phyloP scores from a whole-genome alignment of 2,797 vertebrate genomes.

The Phrynocephalus vlangalii region DNA sequence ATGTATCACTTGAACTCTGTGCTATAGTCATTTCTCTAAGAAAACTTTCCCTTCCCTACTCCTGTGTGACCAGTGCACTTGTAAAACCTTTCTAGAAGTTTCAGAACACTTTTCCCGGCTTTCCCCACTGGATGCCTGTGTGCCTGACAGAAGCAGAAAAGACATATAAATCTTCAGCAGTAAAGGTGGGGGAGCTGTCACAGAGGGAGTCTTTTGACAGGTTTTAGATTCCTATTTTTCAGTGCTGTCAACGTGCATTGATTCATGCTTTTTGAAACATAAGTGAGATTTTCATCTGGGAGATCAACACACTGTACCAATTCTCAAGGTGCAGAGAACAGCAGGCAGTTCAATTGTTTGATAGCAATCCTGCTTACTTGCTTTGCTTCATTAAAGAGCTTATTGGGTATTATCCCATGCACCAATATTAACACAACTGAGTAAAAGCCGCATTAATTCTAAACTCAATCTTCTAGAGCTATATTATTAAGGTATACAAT shows the following conservation, averaged over 20 bases:
- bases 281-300: not conserved
- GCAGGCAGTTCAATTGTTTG: not conserved
- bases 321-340: conserved; percentile 1
- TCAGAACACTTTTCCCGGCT: not conserved
- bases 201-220: not conserved
- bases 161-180: not conserved
- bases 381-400: not conserved
- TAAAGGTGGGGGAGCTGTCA: not conserved
- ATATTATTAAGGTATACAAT: conserved; percentile 2
- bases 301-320: not conserved
- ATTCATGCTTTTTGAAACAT: not conserved
- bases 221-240: not conserved
- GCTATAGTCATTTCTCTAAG: not conserved
- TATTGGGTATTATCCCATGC: not conserved
- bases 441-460: not conserved
- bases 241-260: not conserved
- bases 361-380: conserved; percentile 1
- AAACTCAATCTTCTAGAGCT: not conserved
- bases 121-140: not conserved
- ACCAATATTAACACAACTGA: not conserved
- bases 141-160: not conserved
- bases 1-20: not conserved
- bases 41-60: not conserved
- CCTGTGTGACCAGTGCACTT: not conserved
- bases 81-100: not conserved